These are phyloP conservation scores for Oreochromis aureus DNA, from an alignment of 2,113 vertebrate species.

Conservation along the genomic window DNA sequence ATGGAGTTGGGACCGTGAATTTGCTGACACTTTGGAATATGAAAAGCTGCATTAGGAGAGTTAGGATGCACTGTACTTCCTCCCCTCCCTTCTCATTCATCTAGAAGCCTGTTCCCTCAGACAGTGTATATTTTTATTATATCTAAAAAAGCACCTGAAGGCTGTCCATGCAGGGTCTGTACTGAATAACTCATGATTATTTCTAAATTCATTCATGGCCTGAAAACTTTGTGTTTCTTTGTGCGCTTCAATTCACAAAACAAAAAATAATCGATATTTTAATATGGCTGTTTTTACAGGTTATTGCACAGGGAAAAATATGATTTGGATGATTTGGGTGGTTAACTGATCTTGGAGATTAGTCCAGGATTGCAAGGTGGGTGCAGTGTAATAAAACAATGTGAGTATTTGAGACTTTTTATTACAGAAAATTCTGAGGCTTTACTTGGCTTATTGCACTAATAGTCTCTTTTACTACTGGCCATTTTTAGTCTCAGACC, in stretches of 20 bases:
- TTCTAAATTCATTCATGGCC: not conserved
- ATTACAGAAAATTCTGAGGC: not conserved
- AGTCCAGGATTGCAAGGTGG: not conserved
- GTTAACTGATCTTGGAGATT: not conserved
- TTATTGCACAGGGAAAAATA: not conserved
- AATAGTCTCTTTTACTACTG: not conserved
- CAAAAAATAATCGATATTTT: not conserved
- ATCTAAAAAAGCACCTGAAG: not conserved
- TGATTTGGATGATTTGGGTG: not conserved
- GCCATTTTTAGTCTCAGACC: not conserved
- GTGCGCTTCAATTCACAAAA: not conserved
- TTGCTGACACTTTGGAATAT: slow-evolving; percentile 28
- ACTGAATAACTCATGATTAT: not conserved
- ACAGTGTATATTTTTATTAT: slow-evolving; percentile 20
- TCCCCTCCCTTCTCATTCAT: not conserved
- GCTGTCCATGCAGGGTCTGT: not conserved
- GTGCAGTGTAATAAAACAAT: not conserved
- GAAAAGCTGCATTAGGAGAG: slow-evolving; percentile 3
- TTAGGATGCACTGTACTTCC: not conserved
- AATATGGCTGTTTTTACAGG: not conserved
- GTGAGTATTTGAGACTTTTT: not conserved
- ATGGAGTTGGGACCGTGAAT: slow-evolving; percentile 25
- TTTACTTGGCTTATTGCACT: not conserved
- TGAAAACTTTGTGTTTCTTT: not conserved
- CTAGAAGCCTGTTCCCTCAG: slow-evolving; percentile 12